phyloP scores from a whole-genome alignment of 2,888 invertebrate genomes.

The Acleris holmiana region DNA sequence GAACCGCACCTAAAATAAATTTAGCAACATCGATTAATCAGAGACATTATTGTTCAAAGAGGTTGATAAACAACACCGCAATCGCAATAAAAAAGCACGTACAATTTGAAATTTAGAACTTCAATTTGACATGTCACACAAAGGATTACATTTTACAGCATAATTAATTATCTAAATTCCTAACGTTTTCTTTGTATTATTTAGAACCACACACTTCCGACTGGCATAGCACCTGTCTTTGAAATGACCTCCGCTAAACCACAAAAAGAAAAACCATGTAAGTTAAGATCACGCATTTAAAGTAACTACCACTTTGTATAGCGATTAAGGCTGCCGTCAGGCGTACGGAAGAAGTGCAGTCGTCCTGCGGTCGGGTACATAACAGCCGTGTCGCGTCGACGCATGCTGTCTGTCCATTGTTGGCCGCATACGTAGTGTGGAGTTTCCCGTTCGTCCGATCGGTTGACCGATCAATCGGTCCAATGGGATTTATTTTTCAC shows the following conservation, averaged over 20 bases:
- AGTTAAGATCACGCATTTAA: slow-evolving; percentile 44
- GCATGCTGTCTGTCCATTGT: no score
- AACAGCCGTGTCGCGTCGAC: no score
- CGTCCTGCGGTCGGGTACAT: no score
- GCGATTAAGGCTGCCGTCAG: no score
- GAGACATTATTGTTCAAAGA: neutral
- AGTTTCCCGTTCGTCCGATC: no score
- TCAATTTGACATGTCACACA: slow-evolving; percentile 51
- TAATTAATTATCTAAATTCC: slow-evolving; percentile 59
- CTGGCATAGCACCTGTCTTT: slow-evolving; percentile 38
- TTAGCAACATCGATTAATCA: no score
- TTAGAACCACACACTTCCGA: slow-evolving; percentile 40
- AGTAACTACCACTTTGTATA: neutral
- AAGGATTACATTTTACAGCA: slow-evolving; percentile 46
- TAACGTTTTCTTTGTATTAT: slow-evolving; percentile 49
- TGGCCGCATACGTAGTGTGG: no score
- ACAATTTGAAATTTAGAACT: slow-evolving; percentile 57
- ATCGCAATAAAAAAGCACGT: slow-evolving; percentile 2
- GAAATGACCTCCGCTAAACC: slow-evolving; percentile 66
- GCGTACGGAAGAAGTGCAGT: no score
- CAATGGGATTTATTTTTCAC: no score
- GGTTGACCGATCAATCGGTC: no score
- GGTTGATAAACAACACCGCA: neutral
- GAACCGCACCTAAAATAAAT: no score
- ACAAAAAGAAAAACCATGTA: slow-evolving; percentile 69